phyloP scores from a whole-genome alignment of 2,888 invertebrate species.

The Ichneumoninae sp. region DNA sequence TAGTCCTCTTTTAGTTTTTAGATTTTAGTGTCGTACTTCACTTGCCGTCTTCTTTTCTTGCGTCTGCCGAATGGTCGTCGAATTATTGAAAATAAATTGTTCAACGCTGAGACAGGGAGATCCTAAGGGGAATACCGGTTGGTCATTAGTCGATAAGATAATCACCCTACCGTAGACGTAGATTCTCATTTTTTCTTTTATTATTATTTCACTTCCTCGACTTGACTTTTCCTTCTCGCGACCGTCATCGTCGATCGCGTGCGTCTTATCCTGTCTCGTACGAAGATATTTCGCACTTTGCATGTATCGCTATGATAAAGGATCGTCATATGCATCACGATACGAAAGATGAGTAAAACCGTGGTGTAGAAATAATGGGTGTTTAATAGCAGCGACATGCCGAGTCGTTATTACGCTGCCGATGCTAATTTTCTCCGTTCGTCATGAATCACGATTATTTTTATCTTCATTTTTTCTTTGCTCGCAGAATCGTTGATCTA shows the following conservation, averaged over 20 bases:
- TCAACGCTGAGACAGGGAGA: background rate
- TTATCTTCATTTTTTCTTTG: conserved; percentile 6
- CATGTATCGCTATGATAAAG: background rate
- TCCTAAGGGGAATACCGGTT: conserved; percentile 23
- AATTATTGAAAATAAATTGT: background rate
- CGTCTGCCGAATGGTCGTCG: conserved; percentile 10
- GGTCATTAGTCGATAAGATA: conserved; percentile 19
- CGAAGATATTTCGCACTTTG: background rate
- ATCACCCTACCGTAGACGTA: background rate
- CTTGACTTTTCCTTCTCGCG: conserved; percentile 3
- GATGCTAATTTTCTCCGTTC: conserved; percentile 18
- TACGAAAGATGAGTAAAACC: conserved; percentile 21
- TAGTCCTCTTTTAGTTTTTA: background rate
- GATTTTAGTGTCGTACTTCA: background rate
- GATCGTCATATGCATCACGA: conserved; percentile 2
- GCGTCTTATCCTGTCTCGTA: background rate
- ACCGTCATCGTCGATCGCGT: too few relatives aligned
- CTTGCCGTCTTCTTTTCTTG: background rate
- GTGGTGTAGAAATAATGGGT: background rate
- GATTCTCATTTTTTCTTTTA: background rate
- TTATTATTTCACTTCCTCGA: background rate
- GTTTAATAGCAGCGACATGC: conserved; percentile 16
- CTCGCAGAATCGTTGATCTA: conserved; percentile 31
- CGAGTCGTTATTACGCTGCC: conserved; percentile 18
- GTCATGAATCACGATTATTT: conserved; percentile 14